A percentile compares a stretch with the other conserved stretches of the same genome.
These are phyloP conservation scores for Poecilia picta DNA, from an alignment of 2,797 vertebrate genomes.

Conservation along the genomic window DNA sequence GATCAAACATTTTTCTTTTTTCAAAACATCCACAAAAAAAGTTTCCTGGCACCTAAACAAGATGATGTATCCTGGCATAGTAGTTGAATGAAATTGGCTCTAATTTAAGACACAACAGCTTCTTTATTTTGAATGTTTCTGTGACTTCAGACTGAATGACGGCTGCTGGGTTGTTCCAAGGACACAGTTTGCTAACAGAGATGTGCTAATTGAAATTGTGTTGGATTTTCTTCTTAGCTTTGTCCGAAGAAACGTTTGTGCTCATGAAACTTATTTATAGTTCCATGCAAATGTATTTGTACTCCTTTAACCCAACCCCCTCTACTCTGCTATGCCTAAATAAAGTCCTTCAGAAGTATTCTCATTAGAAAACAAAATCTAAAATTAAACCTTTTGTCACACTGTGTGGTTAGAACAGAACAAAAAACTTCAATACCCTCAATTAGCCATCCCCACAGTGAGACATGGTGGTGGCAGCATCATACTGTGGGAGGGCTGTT, in stretches of 20 bases:
- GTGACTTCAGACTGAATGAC: not conserved
- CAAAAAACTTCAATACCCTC: not conserved
- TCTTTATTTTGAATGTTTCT: not conserved
- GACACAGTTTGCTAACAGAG: not conserved
- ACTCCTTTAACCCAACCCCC: not conserved
- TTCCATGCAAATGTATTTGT: not conserved
- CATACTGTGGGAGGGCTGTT: not conserved
- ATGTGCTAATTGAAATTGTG: not conserved
- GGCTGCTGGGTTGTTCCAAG: not conserved
- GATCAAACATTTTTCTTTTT: too few relatives aligned
- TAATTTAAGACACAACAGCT: not conserved
- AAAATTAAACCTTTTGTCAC: not conserved
- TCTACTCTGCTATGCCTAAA: not conserved
- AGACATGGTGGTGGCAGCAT: not conserved
- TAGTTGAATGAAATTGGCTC: not conserved
- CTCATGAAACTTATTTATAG: not conserved
- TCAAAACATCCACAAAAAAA: not conserved
- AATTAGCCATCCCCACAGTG: not conserved
- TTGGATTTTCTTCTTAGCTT: not conserved
- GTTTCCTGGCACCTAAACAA: not conserved
- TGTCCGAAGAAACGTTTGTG: not conserved
- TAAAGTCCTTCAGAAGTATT: not conserved
- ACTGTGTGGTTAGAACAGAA: not conserved
- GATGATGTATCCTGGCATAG: not conserved
- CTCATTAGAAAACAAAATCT: not conserved